Base-by-base conservation (phyloP, 2,113 vertebrate genomes). In the Salminus brasiliensis region DNA sequence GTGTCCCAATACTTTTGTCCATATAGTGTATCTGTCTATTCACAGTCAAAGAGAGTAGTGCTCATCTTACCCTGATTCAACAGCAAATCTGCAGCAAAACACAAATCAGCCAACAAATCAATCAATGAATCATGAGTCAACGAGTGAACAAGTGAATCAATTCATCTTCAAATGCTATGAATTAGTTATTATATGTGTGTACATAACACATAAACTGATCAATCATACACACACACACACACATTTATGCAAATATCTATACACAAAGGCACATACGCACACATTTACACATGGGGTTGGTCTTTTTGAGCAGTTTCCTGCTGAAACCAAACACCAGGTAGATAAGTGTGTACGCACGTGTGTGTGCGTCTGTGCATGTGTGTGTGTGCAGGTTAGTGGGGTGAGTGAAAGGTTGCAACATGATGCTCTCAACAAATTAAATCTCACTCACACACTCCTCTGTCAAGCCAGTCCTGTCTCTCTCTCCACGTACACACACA, bases 1-100 rank as follows among this genome's bases (percentile, higher is more conserved):
- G n/a, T n/a, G n/a, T n/a, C n/a, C n/a, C n/a, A n/a, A n/a, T n/a
- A n/a, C n/a, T n/a, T n/a, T n/a, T n/a, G n/a, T n/a, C n/a, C n/a
- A n/a, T n/a, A n/a, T n/a, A n/a, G n/a, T n/a, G n/a, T n/a, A n/a
- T n/a, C n/a, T n/a, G n/a, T n/a, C n/a, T n/a, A n/a, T n/a, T n/a
- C n/a, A n/a, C n/a, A n/a, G n/a, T n/a, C n/a, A n/a, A n/a, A n/a
- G 68, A 59, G 32, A 23, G 57, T 6, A 47, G 12, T 47, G 34
- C 13, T 60, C 29, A 30, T 78, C 94, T 95, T 94, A 97, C 96
- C 95, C 93, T 96, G 94, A 85, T 91, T 94, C 53, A 95, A 89
- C 11, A 94, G 91, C 79, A 94, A 85, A 78, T 93, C 93, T 95
- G 90, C 70, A 93, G 83, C 93, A 75, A 91, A 79, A 84, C 60